phyloP scores from a whole-genome alignment of 2,888 invertebrate genomes.

The Ceramica pisi region DNA sequence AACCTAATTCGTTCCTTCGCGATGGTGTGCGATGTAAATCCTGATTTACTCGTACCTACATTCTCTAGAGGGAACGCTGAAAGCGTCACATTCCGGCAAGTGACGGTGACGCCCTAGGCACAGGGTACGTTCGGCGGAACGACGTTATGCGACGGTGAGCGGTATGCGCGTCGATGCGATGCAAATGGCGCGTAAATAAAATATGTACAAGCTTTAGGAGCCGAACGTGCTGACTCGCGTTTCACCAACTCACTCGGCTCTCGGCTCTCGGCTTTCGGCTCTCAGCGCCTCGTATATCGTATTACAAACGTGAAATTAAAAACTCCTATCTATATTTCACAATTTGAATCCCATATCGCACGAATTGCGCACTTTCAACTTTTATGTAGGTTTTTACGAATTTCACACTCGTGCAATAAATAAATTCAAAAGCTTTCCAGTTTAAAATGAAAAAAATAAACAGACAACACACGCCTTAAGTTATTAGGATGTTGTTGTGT shows the following conservation, averaged over 20 bases:
- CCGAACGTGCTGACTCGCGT: conserved; percentile 62
- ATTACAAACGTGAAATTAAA: conserved; percentile 75
- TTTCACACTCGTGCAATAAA: conserved; percentile 32
- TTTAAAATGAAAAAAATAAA: conserved; percentile 21
- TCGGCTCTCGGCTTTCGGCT: conserved; percentile 40
- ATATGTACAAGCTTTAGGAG: conserved; percentile 74
- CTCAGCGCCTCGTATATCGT: conserved; percentile 61
- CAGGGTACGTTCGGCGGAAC: conserved; percentile 51
- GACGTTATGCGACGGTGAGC: conserved; percentile 59
- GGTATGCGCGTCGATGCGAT: conserved; percentile 69
- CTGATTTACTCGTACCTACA: conserved; percentile 56
- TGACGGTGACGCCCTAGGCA: conserved; percentile 57
- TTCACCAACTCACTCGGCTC: conserved; percentile 54
- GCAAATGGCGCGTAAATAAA: conserved; percentile 86
- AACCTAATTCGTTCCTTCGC: conserved; percentile 48
- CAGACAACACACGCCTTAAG: not conserved
- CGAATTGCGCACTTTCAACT: conserved; percentile 50
- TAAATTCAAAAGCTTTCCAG: conserved; percentile 6
- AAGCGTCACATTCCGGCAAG: conserved; percentile 46
- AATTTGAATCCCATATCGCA: conserved; percentile 67
- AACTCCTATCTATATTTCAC: conserved; percentile 69
- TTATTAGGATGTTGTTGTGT: conserved; percentile 16
- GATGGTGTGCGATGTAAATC: conserved; percentile 46
- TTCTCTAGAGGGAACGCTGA: conserved; percentile 42
- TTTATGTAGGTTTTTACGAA: conserved; percentile 42